A percentile compares a stretch with the other conserved stretches of the same genome.
These are phyloP conservation scores for Xiphias gladius DNA, from an alignment of 2,113 vertebrate species.

Conservation along the genomic window DNA sequence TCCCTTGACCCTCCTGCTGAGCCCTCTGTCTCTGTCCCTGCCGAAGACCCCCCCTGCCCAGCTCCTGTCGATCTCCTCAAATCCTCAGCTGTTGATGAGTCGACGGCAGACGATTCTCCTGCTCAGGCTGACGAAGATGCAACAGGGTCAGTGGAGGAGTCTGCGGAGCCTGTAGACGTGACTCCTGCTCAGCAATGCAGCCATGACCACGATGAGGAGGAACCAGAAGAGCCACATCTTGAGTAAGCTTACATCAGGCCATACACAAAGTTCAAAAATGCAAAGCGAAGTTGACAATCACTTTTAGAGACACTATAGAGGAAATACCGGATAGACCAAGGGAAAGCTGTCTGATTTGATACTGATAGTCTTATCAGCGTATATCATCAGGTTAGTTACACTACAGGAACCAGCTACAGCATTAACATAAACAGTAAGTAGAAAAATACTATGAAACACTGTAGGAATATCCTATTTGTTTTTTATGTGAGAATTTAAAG, in stretches of 20 bases:
- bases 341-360: background rate
- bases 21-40: constrained; percentile 8
- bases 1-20: background rate
- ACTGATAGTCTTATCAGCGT: background rate
- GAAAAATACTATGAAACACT: background rate
- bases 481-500: constrained; percentile 32
- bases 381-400: constrained; percentile 21
- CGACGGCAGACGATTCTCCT: background rate
- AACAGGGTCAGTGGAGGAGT: constrained; percentile 22
- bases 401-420: constrained; percentile 30
- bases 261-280: background rate
- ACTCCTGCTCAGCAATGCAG: constrained; percentile 36
- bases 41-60: constrained; percentile 16
- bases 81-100: background rate
- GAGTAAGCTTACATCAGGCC: constrained; percentile 53
- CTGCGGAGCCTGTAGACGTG: constrained; percentile 26
- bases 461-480: constrained; percentile 19
- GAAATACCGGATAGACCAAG: background rate
- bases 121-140: background rate
- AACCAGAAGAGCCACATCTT: constrained; percentile 7
- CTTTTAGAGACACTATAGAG: constrained; percentile 34
- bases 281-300: constrained; percentile 65
- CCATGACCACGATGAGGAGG: constrained; percentile 34
- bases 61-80: constrained; percentile 50
- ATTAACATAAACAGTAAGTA: constrained; percentile 11